phyloP scores from a whole-genome alignment of 30 jellyfish, hydroid and myxozoan genomes.

The Turritopsis rubra region DNA sequence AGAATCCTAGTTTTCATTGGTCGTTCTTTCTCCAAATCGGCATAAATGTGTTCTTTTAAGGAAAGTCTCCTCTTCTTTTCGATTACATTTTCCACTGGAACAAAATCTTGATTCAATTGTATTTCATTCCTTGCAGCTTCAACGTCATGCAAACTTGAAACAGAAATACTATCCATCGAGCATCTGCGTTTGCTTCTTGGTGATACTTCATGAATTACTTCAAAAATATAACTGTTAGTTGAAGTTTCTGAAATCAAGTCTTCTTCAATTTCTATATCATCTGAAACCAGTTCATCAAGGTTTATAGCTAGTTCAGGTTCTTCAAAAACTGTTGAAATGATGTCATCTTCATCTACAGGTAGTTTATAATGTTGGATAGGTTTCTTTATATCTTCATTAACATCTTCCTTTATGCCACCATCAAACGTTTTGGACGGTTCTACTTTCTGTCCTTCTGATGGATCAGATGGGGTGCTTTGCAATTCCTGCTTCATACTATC shows the following conservation, averaged over 20 bases:
- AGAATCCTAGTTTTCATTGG: neutral
- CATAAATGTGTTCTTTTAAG: neutral
- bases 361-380: neutral
- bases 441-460: no score
- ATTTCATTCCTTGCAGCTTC: neutral
- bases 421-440: neutral
- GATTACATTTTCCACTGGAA: neutral
- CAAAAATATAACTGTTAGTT: neutral
- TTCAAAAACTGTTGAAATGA: neutral
- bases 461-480: no score
- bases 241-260: conserved; percentile 2
- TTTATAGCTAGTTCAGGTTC: neutral
- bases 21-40: conserved; percentile 1
- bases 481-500: neutral
- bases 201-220: conserved; percentile 4
- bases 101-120: neutral
- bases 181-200: neutral
- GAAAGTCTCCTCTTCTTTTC: neutral
- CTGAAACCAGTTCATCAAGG: neutral
- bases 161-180: neutral
- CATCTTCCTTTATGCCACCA: neutral
- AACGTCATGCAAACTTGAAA: neutral
- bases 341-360: neutral
- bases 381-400: neutral
- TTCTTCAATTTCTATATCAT: neutral